These are phyloP conservation scores for Eupsilia transversa DNA, from an alignment of 2,888 invertebrate genomes.

Conservation along the genomic window DNA sequence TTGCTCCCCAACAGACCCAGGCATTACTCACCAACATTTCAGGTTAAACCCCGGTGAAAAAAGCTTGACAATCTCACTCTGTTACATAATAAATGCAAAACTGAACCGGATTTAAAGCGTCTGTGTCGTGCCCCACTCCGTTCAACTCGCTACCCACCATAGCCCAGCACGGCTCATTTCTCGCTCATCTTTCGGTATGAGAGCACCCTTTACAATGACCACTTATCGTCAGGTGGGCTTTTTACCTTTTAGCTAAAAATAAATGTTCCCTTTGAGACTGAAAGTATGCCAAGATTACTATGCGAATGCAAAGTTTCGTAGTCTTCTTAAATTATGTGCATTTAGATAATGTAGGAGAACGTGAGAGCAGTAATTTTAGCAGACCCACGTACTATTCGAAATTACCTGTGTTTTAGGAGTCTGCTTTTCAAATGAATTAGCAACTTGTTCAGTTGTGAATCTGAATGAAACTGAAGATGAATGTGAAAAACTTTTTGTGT, in stretches of 20 bases:
- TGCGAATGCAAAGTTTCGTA: conserved; percentile 51
- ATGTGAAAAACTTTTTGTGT: neutral
- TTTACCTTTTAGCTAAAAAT: conserved; percentile 66
- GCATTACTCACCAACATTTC: conserved; percentile 16
- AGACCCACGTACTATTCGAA: conserved; percentile 30
- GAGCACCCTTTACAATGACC: conserved; percentile 45
- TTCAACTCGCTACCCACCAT: neutral
- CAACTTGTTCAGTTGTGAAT: neutral
- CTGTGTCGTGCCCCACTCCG: neutral
- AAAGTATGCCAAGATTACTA: conserved; percentile 57
- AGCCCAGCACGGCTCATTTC: conserved; percentile 15
- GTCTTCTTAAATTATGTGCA: conserved; percentile 60
- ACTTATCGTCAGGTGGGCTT: conserved; percentile 68
- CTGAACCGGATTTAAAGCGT: conserved; percentile 16
- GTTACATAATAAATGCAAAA: conserved; percentile 35
- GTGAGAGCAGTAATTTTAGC: conserved; percentile 41
- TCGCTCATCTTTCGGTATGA: conserved; percentile 34
- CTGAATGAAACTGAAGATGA: neutral
- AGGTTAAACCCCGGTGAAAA: neutral
- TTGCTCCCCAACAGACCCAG: neutral
- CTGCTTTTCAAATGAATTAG: neutral
- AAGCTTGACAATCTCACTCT: conserved; percentile 23
- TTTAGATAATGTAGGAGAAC: conserved; percentile 52
- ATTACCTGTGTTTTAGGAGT: conserved; percentile 25
- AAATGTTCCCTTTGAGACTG: conserved; percentile 62